A percentile compares a stretch with the other conserved stretches of the same genome.
Evolutionary conservation across 2,113 vertebrate genomes (phyloP).

Genomic region (Isichthys henryi): DNA sequence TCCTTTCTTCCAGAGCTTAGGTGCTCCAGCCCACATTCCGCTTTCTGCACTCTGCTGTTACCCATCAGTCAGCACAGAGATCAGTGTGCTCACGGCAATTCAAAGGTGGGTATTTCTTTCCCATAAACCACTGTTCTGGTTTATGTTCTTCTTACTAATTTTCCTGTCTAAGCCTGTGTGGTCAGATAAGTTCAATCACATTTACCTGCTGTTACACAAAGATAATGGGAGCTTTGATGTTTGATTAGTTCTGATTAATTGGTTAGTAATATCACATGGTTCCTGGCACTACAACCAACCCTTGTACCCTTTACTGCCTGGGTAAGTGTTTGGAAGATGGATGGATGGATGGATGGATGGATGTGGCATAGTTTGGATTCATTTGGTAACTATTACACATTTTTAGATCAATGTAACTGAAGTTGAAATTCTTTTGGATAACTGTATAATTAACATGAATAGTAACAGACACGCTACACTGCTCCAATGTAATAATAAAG

Average conservation of each 20-base stretch:
- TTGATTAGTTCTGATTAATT: neutral
- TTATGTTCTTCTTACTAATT: constrained; percentile 45
- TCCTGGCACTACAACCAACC: neutral
- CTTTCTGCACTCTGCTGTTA: constrained; percentile 96
- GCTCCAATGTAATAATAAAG: neutral
- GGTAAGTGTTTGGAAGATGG: neutral
- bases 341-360: neutral
- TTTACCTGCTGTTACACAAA: neutral
- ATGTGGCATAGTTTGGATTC: neutral
- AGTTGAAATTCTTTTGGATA: neutral
- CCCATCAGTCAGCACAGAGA: constrained; percentile 93
- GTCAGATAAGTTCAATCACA: neutral
- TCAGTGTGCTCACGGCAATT: constrained; percentile 77
- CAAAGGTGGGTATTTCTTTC: constrained; percentile 75
- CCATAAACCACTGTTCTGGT: constrained; percentile 68
- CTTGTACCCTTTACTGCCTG: neutral
- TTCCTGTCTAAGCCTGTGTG: neutral
- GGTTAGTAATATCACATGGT: neutral
- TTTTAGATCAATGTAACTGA: neutral
- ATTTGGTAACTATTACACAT: neutral
- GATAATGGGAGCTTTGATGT: neutral
- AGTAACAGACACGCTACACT: neutral
- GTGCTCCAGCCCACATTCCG: constrained; percentile 99
- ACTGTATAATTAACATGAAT: neutral
- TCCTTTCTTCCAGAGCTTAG: constrained; percentile 68